These are phyloP conservation scores for Kryphioiulus occultus DNA, from an alignment of 2,888 invertebrate species.

Conservation along the genomic window DNA sequence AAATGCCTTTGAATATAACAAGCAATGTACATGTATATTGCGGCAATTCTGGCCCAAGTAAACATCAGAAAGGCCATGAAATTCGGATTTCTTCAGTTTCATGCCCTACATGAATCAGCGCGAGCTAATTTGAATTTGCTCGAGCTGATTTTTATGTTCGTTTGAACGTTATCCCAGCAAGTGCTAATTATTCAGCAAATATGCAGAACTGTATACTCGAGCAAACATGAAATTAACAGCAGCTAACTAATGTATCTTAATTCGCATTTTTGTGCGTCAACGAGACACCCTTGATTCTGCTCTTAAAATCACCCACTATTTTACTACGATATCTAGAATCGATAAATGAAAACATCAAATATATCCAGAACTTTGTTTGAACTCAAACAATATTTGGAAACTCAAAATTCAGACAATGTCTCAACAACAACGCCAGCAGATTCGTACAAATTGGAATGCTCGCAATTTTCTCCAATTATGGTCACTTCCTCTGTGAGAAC, in stretches of 20 bases:
- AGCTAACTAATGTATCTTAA: slow-evolving; percentile 5
- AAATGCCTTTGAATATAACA: too few species aligned
- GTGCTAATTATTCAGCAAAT: neutral
- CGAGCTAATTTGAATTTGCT: neutral
- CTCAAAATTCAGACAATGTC: neutral
- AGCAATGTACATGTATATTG: too few species aligned
- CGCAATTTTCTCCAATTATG: neutral
- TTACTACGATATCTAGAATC: too few species aligned
- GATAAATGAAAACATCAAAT: too few species aligned
- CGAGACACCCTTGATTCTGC: too few species aligned
- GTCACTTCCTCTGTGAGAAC: neutral
- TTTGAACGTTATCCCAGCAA: neutral
- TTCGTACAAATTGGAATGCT: neutral
- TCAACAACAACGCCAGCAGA: neutral
- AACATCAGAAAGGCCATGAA: neutral
- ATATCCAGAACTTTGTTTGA: neutral
- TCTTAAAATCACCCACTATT: too few species aligned
- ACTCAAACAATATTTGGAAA: neutral
- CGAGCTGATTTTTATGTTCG: neutral
- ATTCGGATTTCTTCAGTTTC: neutral
- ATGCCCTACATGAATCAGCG: neutral
- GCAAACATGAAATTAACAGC: neutral
- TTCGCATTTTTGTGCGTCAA: neutral
- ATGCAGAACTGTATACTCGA: neutral
- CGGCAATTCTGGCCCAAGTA: too few species aligned